These are phyloP conservation scores for Nebria salina DNA, from an alignment of 2,888 invertebrate species.

Conservation along the genomic window DNA sequence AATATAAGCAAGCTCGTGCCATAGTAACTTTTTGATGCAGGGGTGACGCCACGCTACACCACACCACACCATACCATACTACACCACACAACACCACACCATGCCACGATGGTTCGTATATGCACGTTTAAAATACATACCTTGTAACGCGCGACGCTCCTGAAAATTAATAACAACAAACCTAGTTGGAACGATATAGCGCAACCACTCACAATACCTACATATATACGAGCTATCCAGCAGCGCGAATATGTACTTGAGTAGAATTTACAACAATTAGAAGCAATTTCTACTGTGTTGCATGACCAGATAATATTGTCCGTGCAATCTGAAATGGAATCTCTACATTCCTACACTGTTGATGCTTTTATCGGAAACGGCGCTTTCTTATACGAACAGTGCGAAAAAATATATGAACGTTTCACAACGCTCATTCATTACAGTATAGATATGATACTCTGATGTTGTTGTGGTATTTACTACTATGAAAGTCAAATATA, in stretches of 20 bases:
- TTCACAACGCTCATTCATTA: not conserved
- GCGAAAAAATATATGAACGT: conserved; percentile 8
- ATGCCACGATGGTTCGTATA: not conserved
- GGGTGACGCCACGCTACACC: not conserved
- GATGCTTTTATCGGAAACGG: conserved; percentile 34
- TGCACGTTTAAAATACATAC: not conserved
- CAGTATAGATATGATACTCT: not conserved
- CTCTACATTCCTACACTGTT: conserved; percentile 37
- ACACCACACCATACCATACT: not conserved
- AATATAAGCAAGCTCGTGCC: conserved; percentile 45
- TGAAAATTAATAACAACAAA: not conserved
- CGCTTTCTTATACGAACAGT: conserved; percentile 14
- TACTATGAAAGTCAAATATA: not conserved
- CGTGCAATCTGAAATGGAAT: conserved; percentile 41
- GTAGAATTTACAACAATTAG: conserved; percentile 40
- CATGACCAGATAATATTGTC: conserved; percentile 42
- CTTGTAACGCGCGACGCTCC: not conserved
- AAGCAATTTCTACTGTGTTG: conserved; percentile 37
- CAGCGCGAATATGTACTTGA: conserved; percentile 14
- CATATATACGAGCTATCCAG: not conserved
- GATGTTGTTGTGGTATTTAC: not conserved
- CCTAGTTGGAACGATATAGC: not conserved
- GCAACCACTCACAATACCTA: conserved; percentile 1
- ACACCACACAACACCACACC: not conserved
- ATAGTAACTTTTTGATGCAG: not conserved